These are phyloP conservation scores for Hippocampus guttulatus DNA, from an alignment of 2,113 vertebrate species.

Conservation along the genomic window DNA sequence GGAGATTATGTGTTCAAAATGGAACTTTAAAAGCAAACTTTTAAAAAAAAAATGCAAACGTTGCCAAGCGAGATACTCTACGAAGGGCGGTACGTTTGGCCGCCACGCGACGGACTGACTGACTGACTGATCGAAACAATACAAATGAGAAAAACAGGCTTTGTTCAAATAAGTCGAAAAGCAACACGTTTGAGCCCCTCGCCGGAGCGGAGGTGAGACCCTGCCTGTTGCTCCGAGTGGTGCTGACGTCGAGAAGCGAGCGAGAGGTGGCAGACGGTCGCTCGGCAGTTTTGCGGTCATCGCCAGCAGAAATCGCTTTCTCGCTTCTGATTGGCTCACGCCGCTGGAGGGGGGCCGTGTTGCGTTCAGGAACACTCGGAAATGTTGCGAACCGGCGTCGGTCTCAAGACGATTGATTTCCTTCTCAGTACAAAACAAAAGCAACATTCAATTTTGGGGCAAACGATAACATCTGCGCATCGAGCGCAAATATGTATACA, in stretches of 20 bases:
- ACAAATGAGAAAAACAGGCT: neutral
- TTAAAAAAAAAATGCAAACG: neutral
- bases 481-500: no score
- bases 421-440: neutral
- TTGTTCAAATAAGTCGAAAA: neutral
- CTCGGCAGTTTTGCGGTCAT: neutral
- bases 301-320: slow-evolving; percentile 58
- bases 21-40: neutral
- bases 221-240: neutral
- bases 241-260: neutral
- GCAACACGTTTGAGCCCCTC: neutral
- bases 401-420: neutral
- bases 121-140: neutral
- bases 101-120: neutral
- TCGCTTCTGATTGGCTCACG: slow-evolving; percentile 51
- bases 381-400: neutral
- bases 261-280: neutral
- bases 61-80: slow-evolving; percentile 6
- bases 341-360: neutral
- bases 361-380: slow-evolving; percentile 19
- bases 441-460: neutral
- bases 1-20: neutral
- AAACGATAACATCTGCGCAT: no score
- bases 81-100: neutral
- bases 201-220: neutral